Conservation (phyloP, 2,113 vertebrate genomes). For the Nannobrachium achirus region DNA sequence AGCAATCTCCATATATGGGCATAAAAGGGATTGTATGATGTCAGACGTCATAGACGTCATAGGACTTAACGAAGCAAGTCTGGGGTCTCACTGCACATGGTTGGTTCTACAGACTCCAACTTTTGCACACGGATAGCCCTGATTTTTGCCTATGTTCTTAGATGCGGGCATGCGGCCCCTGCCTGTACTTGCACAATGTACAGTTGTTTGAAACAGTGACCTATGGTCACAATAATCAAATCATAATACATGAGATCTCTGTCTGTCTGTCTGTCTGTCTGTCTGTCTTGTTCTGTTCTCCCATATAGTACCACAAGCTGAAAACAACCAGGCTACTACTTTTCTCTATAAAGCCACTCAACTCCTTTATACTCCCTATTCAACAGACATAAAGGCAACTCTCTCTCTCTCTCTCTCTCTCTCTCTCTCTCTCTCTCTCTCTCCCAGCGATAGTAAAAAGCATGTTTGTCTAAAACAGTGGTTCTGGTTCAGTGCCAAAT, state of each 20-base stretch:
- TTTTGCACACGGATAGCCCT: background rate
- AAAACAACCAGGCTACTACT: conserved; percentile 38
- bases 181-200: background rate
- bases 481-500: conserved; percentile 24
- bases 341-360: conserved; percentile 36
- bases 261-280: conserved; percentile 20
- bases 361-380: conserved; percentile 37
- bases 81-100: no score
- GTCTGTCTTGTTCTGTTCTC: background rate
- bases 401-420: conserved; percentile 1
- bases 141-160: background rate
- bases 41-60: background rate
- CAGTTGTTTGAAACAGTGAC: conserved; percentile 13
- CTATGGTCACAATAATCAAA: conserved; percentile 6
- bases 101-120: no score
- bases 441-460: background rate
- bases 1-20: background rate
- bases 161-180: background rate
- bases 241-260: background rate
- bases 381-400: conserved; percentile 1
- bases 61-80: no score
- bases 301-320: conserved; percentile 2
- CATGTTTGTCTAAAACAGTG: conserved; percentile 26
- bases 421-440: conserved; percentile 12
- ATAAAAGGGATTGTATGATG: no score